These are phyloP conservation scores for Alligator sinensis DNA, from an alignment of 2,113 vertebrate species.

Conservation along the genomic window DNA sequence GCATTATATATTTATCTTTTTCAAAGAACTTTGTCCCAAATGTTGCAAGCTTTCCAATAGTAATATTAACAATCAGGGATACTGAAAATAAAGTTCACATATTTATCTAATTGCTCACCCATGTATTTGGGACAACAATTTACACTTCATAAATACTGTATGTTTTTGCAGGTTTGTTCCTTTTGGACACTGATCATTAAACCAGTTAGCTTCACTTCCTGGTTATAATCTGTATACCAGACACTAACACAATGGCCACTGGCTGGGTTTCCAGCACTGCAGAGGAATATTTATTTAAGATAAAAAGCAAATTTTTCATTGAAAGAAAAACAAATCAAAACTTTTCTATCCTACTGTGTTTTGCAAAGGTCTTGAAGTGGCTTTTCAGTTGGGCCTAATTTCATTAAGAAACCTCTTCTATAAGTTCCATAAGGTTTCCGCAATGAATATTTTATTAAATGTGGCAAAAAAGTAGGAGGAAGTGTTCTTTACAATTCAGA, in stretches of 20 bases:
- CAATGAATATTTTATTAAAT: background rate
- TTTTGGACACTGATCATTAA: background rate
- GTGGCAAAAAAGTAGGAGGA: background rate
- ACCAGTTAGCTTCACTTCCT: background rate
- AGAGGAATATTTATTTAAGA: background rate
- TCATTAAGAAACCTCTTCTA: background rate
- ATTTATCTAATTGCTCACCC: background rate
- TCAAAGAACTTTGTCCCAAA: background rate
- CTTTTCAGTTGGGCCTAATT: background rate
- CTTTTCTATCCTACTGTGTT: background rate
- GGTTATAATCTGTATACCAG: background rate
- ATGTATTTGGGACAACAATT: background rate
- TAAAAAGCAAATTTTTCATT: background rate
- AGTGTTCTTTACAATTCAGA: background rate
- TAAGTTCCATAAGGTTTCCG: background rate
- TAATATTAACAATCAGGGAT: background rate
- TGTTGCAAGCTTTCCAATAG: background rate
- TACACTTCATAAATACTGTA: accelerated
- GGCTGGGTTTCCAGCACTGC: background rate
- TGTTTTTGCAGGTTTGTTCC: background rate
- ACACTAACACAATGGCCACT: background rate
- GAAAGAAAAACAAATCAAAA: background rate
- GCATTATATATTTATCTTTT: background rate
- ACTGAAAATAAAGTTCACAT: background rate
- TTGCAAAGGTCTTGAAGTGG: background rate